Base-by-base conservation (phyloP, 37 sponge, comb jelly and placozoan genomes). In the Dysidea cf. avara region DNA sequence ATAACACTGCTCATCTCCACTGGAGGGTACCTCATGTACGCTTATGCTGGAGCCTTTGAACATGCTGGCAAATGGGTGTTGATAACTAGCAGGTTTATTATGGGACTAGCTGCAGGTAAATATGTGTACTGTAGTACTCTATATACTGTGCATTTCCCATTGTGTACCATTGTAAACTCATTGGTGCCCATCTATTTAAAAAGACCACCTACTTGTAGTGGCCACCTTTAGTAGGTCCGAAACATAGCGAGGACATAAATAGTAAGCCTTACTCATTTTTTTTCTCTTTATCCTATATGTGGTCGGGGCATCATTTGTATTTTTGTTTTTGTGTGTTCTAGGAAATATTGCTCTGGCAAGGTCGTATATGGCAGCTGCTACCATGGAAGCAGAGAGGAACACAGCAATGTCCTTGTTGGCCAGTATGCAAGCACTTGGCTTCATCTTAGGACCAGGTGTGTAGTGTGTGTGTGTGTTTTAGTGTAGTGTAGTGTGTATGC, bases 361-460 rank as follows among this genome's bases (percentile, higher is more conserved):
- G 20, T 77, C 94, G 1, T 94, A 89, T 61, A 79, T 89, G 25
- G 76, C 94, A 28, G 83, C 69, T 31, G 90, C 90, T 29, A 94
- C 94, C 1, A 86, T 87, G 13, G 54, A 52, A 57, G 31, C 57
- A 33, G 94, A 94, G 80, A 81, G 90, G 37, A 86, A 77, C 20
- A 76, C 83, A 51, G 94, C 87, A 20, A 82, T 94, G 90, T 87
- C 87, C 29, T 61, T 68, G 20, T 62, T 90, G 20, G 71, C 87
- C 38, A 74, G 75, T 35, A 50, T 68, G 30, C 90, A 89, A 52
- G 87, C 90, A 13, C 43, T 94, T 18, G 94, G 94, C 12, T 90
- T 94, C 65, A 86, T 90, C 64, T 28, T 94, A 11, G 94, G 94
- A 61, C 94, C 94, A 72, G 90, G 91, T 85, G 35, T n/a, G n/a